Percentiles rank a stretch among this genome's conserved stretches.
Evolutionary conservation across 2,888 invertebrate species (phyloP).

Genomic region (Pelosia muscerda): DNA sequence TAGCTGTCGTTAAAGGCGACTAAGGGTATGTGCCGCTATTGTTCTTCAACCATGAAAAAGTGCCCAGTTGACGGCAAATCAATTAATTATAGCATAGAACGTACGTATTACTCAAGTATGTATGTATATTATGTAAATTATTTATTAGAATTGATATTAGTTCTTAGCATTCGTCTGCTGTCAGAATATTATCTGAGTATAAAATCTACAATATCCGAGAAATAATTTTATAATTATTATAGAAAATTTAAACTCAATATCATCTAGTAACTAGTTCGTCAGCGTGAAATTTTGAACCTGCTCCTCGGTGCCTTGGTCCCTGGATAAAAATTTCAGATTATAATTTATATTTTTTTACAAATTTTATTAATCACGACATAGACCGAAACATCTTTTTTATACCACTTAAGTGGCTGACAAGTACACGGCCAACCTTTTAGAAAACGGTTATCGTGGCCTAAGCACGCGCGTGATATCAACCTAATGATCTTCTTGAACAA

Average conservation of each 20-base stretch:
- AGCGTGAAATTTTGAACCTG: background rate
- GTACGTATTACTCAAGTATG: background rate
- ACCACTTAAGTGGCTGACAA: too few species aligned
- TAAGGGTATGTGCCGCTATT: background rate
- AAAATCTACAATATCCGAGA: background rate
- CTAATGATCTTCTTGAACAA: too few species aligned
- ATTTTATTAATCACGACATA: too few species aligned
- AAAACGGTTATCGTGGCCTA: too few species aligned
- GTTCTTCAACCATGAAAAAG: background rate
- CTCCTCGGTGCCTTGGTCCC: too few species aligned
- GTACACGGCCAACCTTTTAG: too few species aligned
- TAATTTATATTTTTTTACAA: too few species aligned
- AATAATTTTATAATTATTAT: background rate
- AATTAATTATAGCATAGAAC: background rate
- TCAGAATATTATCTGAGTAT: background rate
- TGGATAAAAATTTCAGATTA: too few species aligned
- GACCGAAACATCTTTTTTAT: too few species aligned
- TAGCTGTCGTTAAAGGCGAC: background rate
- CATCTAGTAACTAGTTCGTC: background rate
- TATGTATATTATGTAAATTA: background rate
- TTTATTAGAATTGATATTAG: background rate
- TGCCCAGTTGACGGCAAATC: background rate
- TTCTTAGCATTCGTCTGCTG: background rate
- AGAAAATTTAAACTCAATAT: background rate
- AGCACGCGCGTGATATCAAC: too few species aligned